Evolutionary conservation across 2,888 invertebrate genomes (phyloP).

Genomic region (Drosophila aldrichi): DNA sequence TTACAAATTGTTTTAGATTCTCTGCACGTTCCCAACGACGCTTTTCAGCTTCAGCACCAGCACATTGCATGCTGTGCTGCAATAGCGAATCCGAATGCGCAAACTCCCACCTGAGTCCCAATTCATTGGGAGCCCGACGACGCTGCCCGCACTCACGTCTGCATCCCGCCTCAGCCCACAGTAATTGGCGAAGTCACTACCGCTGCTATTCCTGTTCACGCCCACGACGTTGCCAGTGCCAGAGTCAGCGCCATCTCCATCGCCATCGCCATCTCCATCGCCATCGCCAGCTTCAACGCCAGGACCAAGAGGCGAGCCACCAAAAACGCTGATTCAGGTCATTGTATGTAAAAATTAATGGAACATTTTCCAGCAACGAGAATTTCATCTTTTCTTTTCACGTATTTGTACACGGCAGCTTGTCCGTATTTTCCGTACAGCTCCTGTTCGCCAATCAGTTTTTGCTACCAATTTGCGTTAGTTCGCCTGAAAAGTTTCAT

Average conservation of each 20-base stretch:
- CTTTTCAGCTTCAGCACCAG: slow-evolving; percentile 62
- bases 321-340: slow-evolving; percentile 71
- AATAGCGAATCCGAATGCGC: slow-evolving; percentile 47
- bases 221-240: slow-evolving; percentile 19
- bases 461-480: slow-evolving; percentile 46
- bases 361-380: slow-evolving; percentile 66
- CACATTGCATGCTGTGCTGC: slow-evolving; percentile 60
- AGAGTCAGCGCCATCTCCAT: neutral
- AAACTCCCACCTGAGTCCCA: slow-evolving; percentile 58
- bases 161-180: slow-evolving; percentile 34
- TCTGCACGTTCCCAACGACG: slow-evolving; percentile 61
- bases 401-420: slow-evolving; percentile 45
- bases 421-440: slow-evolving; percentile 34
- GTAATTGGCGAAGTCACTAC: slow-evolving; percentile 65
- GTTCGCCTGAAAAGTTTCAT: slow-evolving; percentile 52
- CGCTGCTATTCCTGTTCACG: slow-evolving; percentile 23
- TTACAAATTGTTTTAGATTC: slow-evolving; percentile 66
- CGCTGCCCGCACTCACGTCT: slow-evolving; percentile 51
- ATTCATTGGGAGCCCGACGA: slow-evolving; percentile 41
- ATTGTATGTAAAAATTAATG: slow-evolving; percentile 73
- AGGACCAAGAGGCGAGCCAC: slow-evolving; percentile 39
- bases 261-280: no score
- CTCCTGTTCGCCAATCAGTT: slow-evolving; percentile 49
- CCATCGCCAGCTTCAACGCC: neutral
- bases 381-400: slow-evolving; percentile 69